Evolutionary conservation across 2,888 invertebrate species (phyloP).

Genomic region (Chelonus formosanus): DNA sequence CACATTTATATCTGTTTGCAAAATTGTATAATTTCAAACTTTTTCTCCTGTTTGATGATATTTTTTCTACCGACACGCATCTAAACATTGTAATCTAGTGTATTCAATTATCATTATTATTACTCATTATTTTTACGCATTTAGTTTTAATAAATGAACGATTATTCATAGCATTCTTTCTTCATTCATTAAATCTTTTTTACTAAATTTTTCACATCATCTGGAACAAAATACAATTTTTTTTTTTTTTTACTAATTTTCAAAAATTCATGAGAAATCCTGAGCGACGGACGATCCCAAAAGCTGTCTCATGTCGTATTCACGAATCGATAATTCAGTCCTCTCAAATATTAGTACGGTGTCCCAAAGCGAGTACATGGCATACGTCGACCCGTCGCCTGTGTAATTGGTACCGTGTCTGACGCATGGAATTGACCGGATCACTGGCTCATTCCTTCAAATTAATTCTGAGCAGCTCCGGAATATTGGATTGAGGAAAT

Average conservation of each 20-base stretch:
- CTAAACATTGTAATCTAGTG: no score
- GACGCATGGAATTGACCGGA: slow-evolving; percentile 20
- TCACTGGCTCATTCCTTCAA: slow-evolving; percentile 21
- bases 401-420: slow-evolving; percentile 29
- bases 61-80: no score
- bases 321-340: slow-evolving; percentile 33
- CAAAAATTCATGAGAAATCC: not conserved
- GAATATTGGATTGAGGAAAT: slow-evolving; percentile 10
- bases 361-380: slow-evolving; percentile 22
- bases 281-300: slow-evolving; percentile 6
- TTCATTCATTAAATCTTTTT: no score
- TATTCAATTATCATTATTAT: no score
- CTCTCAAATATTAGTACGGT: slow-evolving; percentile 34
- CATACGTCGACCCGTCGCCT: slow-evolving; percentile 26
- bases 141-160: no score
- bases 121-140: no score
- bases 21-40: not conserved
- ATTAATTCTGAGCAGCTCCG: slow-evolving; percentile 25
- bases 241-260: not conserved
- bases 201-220: no score
- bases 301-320: slow-evolving; percentile 18
- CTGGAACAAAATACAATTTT: no score
- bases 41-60: no score
- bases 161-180: no score
- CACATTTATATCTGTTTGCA: slow-evolving; percentile 17